Evolutionary conservation across 2,113 vertebrate genomes (phyloP).

Genomic region (Guaruba guarouba): DNA sequence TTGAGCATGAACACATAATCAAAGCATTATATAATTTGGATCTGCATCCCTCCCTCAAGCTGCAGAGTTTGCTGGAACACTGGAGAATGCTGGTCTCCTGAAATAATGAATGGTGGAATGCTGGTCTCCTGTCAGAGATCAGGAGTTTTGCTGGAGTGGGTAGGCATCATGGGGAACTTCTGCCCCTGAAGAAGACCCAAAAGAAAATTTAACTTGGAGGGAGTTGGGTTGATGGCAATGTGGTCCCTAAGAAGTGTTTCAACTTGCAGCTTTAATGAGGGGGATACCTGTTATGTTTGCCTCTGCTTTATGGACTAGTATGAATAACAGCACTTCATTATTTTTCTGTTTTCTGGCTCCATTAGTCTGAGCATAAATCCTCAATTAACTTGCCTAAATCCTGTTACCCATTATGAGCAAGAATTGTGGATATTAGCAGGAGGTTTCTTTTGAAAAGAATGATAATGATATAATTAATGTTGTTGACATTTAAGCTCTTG

Average conservation of each 20-base stretch:
- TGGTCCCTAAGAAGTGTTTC: background rate
- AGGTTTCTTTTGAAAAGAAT: background rate
- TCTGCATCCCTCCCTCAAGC: background rate
- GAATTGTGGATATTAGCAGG: background rate
- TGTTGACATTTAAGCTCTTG: conserved; percentile 20
- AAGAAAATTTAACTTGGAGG: background rate
- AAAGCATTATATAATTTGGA: background rate
- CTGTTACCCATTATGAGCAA: background rate
- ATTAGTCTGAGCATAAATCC: background rate
- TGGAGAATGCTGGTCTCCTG: background rate
- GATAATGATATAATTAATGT: background rate
- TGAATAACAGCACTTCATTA: background rate
- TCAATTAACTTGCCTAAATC: background rate
- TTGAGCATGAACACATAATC: background rate
- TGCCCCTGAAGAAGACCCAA: background rate
- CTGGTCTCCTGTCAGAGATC: background rate
- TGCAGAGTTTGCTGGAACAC: background rate
- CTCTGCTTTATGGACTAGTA: background rate
- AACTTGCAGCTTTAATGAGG: background rate
- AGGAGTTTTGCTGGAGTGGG: background rate
- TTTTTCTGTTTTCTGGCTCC: background rate
- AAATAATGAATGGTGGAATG: background rate
- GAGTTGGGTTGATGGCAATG: background rate
- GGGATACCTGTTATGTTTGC: background rate
- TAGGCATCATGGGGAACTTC: background rate